Conservation (phyloP, 2,797 vertebrate species). For the Sebastiscus tertius region DNA sequence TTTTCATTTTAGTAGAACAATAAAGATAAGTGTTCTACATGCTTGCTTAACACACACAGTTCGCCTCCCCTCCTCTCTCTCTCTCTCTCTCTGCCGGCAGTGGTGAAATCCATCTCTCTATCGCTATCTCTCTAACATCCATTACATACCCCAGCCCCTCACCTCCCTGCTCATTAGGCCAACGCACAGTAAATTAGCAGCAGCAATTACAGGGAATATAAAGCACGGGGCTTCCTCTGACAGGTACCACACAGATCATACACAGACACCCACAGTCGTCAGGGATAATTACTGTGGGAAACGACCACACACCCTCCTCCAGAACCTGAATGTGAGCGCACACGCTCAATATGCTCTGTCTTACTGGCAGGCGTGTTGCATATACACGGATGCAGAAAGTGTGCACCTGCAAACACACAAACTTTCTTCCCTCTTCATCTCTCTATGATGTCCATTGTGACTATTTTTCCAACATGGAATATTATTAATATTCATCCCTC, state of each 20-base stretch:
- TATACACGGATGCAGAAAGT: background rate
- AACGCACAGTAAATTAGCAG: slow-evolving; percentile 85
- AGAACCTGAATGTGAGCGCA: slow-evolving; percentile 49
- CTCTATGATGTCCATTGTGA: slow-evolving; percentile 85
- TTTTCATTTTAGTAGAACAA: slow-evolving; percentile 80
- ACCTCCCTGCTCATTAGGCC: slow-evolving; percentile 84
- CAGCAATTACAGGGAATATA: slow-evolving; percentile 84
- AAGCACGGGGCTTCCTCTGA: slow-evolving; percentile 75
- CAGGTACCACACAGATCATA: slow-evolving; percentile 83
- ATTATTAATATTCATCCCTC: slow-evolving; percentile 84
- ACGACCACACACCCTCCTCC: slow-evolving; percentile 72
- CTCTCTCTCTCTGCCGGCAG: slow-evolving; percentile 63
- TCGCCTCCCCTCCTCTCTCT: slow-evolving; percentile 71
- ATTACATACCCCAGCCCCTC: slow-evolving; percentile 85
- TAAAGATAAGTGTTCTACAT: slow-evolving; percentile 84
- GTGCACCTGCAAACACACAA: slow-evolving; percentile 42
- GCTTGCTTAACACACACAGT: slow-evolving; percentile 81
- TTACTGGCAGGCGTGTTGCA: slow-evolving; percentile 34
- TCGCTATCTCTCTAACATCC: slow-evolving; percentile 84
- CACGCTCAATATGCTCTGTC: slow-evolving; percentile 55
- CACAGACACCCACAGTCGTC: slow-evolving; percentile 75
- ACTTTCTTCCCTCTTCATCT: slow-evolving; percentile 78
- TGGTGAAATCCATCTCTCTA: slow-evolving; percentile 80
- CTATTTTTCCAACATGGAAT: slow-evolving; percentile 67
- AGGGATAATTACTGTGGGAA: slow-evolving; percentile 81